Conservation (phyloP, 2,113 vertebrate species). For the Rhabdornis inornatus region DNA sequence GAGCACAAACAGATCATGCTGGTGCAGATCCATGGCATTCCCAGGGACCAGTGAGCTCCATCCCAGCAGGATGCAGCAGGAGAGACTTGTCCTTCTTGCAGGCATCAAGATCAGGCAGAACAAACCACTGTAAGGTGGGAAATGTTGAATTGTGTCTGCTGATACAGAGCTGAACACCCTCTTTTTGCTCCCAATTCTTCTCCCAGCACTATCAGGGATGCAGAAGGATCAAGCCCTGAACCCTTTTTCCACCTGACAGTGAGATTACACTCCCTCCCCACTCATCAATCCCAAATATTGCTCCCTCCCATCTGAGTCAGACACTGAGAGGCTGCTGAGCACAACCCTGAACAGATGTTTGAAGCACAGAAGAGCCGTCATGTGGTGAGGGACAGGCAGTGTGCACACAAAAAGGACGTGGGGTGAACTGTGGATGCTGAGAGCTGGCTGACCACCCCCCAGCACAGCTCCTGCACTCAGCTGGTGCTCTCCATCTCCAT, state of each 20-base stretch:
- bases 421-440: not conserved
- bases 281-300: not conserved
- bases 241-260: not conserved
- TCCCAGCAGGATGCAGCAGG: not conserved
- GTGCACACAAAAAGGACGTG: not conserved
- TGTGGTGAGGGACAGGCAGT: not conserved
- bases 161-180: not conserved
- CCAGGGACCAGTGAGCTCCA: rapidly evolving
- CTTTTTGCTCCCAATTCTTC: not conserved
- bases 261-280: not conserved
- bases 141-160: not conserved
- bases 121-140: not conserved
- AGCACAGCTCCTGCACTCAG: rapidly evolving
- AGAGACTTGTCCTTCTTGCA: not conserved
- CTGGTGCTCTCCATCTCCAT: not conserved
- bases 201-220: not conserved
- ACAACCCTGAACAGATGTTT: not conserved
- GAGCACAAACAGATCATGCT: not conserved
- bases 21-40: rapidly evolving
- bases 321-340: not conserved
- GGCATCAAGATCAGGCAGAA: not conserved
- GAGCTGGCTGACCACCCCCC: not conserved
- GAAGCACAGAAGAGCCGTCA: not conserved
- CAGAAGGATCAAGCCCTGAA: not conserved
- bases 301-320: not conserved